Evolutionary conservation across 2,113 vertebrate genomes (phyloP), one percentile per base, ranked within the genome.

Genomic region (Aegotheles bennettii): DNA sequence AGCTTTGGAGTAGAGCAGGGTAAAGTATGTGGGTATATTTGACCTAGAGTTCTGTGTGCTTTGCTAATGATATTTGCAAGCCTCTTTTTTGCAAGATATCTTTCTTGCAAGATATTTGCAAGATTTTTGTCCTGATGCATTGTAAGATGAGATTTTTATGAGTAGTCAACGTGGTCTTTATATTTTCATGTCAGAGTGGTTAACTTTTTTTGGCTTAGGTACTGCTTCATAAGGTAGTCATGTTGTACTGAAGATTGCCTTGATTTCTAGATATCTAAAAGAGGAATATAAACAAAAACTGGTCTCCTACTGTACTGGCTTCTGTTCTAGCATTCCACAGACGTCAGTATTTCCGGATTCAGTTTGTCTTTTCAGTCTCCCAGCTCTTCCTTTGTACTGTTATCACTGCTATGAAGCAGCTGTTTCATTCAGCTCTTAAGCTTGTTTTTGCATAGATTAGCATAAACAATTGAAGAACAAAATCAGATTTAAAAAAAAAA

Each of bases 381-480:
- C 76, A 74, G 85, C 64, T 83, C 31, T 76, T 87, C 67, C 68
- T 94, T 91, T 95, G 85, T 92, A 3, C 71, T 83, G 10, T 88
- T 94, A 75, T 19, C 3, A 0, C 90, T 94, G 64, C 83, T 84
- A n/a, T 29, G 88, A 86, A 95, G 88, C 79, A 93, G 90, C 85
- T 95, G 85, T 89, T 90, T 74, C 81, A 83, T 93, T 95, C 87
- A 77, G 29, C 43, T 93, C 26, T 43, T 50, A 7, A 6, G 35
- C 79, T 95, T 94, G 71, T 57, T 90, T n/a, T 95, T 95, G 91
- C 84, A 80, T 84, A 48, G 63, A 87, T 95, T 90, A 91, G 85
- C 92, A 93, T 96, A 74, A 94, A 90, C 64, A 92, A 91, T 85
- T 89, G 75, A 74, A 69, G 78, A 93, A 76, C 9, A 77, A 77